Evolutionary conservation across 2,797 vertebrate genomes (phyloP).

Genomic region (Propithecus perrieri): DNA sequence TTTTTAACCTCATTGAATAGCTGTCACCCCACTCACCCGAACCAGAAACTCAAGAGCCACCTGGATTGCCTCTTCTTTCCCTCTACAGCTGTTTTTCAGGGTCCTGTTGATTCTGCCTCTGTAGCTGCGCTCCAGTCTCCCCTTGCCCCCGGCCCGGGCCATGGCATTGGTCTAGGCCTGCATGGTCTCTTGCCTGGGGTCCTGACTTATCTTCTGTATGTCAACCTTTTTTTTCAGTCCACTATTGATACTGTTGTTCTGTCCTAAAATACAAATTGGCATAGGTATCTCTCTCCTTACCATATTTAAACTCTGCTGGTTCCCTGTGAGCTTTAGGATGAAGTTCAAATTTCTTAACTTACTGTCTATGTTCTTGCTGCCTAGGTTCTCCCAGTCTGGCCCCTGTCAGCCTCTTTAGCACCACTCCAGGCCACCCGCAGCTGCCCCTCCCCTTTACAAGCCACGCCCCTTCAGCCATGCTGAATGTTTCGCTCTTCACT

Average conservation of each 20-base stretch:
- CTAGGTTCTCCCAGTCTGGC: neutral
- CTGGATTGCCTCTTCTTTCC: neutral
- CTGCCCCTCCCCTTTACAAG: neutral
- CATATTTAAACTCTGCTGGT: neutral
- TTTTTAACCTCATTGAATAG: neutral
- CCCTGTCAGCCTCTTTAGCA: neutral
- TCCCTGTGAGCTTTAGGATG: neutral
- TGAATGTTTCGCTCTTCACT: neutral
- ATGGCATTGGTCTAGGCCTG: neutral
- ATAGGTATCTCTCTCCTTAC: rapidly evolving
- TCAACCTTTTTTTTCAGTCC: neutral
- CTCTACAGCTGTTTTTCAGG: neutral
- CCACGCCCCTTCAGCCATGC: neutral
- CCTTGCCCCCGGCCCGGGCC: neutral
- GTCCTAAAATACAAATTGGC: neutral
- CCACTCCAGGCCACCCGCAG: neutral
- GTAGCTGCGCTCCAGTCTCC: neutral
- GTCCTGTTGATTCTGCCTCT: neutral
- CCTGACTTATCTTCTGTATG: neutral
- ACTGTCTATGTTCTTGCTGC: neutral
- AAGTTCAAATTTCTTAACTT: neutral
- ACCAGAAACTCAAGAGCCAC: neutral
- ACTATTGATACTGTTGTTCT: neutral
- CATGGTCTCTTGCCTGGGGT: neutral
- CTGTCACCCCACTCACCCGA: neutral